A percentile compares a stretch with the other conserved stretches of the same genome.
These are phyloP conservation scores for Chloromyia formosa DNA, from an alignment of 2,888 invertebrate genomes.

Conservation along the genomic window DNA sequence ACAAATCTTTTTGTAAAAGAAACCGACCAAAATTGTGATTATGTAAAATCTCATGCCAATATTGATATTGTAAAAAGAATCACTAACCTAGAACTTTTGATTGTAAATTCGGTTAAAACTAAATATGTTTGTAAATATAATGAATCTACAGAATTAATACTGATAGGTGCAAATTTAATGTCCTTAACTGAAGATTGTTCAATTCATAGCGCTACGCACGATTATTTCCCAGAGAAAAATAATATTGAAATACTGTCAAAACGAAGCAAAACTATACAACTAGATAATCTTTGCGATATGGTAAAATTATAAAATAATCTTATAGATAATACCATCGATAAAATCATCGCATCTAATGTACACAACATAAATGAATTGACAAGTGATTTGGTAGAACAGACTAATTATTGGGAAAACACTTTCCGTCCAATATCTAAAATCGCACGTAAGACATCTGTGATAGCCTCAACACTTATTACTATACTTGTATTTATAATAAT, in stretches of 20 bases:
- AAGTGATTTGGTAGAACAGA: not conserved
- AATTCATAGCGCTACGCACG: not conserved
- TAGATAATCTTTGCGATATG: not conserved
- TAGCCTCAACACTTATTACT: not conserved
- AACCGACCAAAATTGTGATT: slow-evolving; percentile 8
- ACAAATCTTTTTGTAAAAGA: not conserved
- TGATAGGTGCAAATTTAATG: not conserved
- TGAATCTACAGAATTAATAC: not conserved
- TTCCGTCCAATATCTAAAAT: not conserved
- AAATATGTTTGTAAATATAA: not conserved
- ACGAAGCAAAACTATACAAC: not conserved
- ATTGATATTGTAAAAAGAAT: not conserved
- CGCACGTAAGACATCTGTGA: not conserved
- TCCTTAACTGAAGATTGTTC: not conserved
- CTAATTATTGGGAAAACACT: not conserved
- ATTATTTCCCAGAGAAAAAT: slow-evolving; percentile 6
- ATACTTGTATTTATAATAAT: not conserved
- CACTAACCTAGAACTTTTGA: not conserved
- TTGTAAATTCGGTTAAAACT: not conserved
- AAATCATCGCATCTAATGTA: not conserved
- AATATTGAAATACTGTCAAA: not conserved
- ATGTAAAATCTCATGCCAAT: not conserved
- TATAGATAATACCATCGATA: not conserved
- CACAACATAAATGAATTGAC: slow-evolving; percentile 1
- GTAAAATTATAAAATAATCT: not conserved